Percentiles rank a stretch among this genome's conserved stretches.
Conservation (phyloP, 2,888 invertebrate species). For the Scaptomyza polygonia region DNA sequence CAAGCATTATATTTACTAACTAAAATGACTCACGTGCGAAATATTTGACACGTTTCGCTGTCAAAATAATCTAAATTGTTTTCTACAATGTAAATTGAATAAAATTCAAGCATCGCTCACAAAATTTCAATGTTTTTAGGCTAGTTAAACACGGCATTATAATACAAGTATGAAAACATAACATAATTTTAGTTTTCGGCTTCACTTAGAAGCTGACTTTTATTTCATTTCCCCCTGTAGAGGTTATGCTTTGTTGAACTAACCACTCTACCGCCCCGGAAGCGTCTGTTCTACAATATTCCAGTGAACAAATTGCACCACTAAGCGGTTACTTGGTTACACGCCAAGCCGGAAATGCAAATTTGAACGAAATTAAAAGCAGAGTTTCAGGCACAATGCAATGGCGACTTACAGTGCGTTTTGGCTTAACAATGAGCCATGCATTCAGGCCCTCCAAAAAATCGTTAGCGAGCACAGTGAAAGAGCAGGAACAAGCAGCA, state of each 20-base stretch:
- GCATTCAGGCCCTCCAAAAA: background rate
- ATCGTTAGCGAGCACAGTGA: background rate
- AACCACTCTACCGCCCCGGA: conserved; percentile 8
- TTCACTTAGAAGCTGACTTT: conserved; percentile 10
- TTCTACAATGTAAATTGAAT: background rate
- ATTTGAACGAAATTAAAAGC: conserved; percentile 56
- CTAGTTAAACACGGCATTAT: background rate
- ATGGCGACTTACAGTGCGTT: conserved; percentile 1
- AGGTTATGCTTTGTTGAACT: conserved; percentile 9
- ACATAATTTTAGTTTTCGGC: conserved; percentile 18
- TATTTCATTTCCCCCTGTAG: conserved; percentile 12
- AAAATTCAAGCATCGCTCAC: background rate
- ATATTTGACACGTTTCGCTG: background rate
- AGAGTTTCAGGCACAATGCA: conserved; percentile 24
- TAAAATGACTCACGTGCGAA: conserved; percentile 1
- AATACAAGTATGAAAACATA: background rate
- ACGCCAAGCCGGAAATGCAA: conserved; percentile 46
- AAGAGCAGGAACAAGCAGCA: conserved; percentile 11
- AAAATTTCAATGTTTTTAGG: background rate
- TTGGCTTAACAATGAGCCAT: conserved; percentile 24
- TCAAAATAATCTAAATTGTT: background rate
- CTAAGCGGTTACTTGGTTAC: conserved; percentile 47
- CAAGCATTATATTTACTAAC: background rate
- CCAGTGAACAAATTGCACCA: conserved; percentile 20
- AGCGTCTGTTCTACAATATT: conserved; percentile 4